Percentiles rank a stretch among this genome's conserved stretches.
Evolutionary conservation across 2,797 vertebrate species (phyloP).

Genomic region (Melanotaenia boesemani): DNA sequence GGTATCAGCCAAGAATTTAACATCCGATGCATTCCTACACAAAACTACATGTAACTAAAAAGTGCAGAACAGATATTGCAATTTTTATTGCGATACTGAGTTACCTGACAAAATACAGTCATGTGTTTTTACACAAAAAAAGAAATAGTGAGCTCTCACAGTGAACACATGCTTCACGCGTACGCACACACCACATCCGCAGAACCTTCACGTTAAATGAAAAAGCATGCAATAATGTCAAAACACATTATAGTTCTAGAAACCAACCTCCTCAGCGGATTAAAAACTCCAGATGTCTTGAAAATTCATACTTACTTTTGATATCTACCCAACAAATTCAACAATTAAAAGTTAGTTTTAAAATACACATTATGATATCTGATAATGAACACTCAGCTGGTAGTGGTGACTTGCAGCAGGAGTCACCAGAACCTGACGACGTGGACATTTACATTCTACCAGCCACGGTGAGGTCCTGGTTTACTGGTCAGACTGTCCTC

Average conservation of each 20-base stretch:
- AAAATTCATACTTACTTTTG: slow-evolving; percentile 56
- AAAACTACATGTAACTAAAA: slow-evolving; percentile 23
- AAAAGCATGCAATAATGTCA: slow-evolving; percentile 78
- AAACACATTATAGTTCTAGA: slow-evolving; percentile 57
- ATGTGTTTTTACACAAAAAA: slow-evolving; percentile 72
- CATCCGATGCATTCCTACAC: background rate
- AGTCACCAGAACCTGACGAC: slow-evolving; percentile 63
- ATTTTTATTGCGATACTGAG: slow-evolving; percentile 81
- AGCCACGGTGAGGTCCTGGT: slow-evolving; percentile 50
- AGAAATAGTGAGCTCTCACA: slow-evolving; percentile 73
- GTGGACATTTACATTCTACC: slow-evolving; percentile 73
- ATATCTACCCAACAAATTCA: slow-evolving; percentile 67
- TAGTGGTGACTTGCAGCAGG: slow-evolving; percentile 67
- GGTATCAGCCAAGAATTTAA: background rate
- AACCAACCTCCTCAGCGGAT: slow-evolving; percentile 35
- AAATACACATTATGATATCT: slow-evolving; percentile 59
- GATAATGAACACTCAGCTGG: slow-evolving; percentile 63
- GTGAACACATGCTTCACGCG: slow-evolving; percentile 78
- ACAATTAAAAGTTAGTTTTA: slow-evolving; percentile 63
- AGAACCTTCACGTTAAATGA: slow-evolving; percentile 71
- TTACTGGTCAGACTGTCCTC: slow-evolving; percentile 48
- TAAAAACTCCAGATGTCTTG: slow-evolving; percentile 51
- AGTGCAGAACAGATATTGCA: slow-evolving; percentile 68
- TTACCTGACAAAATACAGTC: slow-evolving; percentile 78
- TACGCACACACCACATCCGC: slow-evolving; percentile 62